Percentiles rank a stretch among this genome's conserved stretches.
These are phyloP conservation scores for Luehdorfia chinensis DNA, from an alignment of 1,140 invertebrate genomes.

Conservation along the genomic window DNA sequence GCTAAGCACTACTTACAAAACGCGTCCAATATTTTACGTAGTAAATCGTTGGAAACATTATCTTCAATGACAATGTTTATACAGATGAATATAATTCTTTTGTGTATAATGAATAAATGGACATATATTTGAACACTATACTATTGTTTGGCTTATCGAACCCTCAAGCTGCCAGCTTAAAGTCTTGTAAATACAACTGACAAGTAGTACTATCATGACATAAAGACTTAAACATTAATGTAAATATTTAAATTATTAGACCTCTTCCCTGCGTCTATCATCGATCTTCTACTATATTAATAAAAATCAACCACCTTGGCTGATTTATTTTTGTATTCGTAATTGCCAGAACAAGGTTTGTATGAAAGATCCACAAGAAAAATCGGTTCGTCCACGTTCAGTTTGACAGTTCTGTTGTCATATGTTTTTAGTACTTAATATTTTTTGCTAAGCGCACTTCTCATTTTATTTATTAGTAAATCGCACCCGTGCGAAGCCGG, in stretches of 20 bases:
- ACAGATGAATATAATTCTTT: neutral
- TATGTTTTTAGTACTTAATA: too few relatives aligned
- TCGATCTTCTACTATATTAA: too few relatives aligned
- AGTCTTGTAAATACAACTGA: neutral
- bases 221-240: neutral
- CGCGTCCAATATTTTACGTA: neutral
- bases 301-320: neutral
- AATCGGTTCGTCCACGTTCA: too few relatives aligned
- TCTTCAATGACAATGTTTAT: neutral
- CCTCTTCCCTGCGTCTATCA: constrained; percentile 1
- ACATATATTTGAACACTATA: constrained; percentile 13
- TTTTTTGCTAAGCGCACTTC: too few relatives aligned
- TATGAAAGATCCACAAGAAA: too few relatives aligned
- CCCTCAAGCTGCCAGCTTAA: neutral
- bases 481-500: too few relatives aligned
- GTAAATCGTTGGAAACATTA: neutral
- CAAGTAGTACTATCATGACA: neutral
- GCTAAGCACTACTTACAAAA: constrained; percentile 8
- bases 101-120: constrained; percentile 10
- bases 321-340: neutral
- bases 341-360: too few relatives aligned
- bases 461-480: too few relatives aligned
- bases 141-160: neutral
- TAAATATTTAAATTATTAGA: constrained; percentile 8
- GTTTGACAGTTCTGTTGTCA: too few relatives aligned